These are phyloP conservation scores for Paracentrotus lividus DNA, from an alignment of 53 echinoderm and acorn worm species.

Conservation along the genomic window DNA sequence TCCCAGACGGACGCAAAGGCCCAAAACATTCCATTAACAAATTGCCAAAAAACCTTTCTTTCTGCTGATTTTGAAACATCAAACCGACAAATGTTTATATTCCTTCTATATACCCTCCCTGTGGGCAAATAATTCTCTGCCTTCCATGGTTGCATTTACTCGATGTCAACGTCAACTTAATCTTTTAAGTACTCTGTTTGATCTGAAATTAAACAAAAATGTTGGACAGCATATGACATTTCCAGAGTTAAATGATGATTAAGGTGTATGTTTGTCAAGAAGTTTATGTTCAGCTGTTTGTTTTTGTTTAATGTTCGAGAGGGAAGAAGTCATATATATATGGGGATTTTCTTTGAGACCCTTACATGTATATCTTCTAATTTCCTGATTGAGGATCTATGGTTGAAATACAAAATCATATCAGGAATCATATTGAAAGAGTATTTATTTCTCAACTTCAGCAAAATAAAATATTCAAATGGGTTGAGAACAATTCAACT, in stretches of 20 bases:
- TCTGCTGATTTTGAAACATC: neutral
- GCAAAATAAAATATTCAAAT: too few species aligned
- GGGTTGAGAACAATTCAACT: too few species aligned
- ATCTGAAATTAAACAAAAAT: neutral
- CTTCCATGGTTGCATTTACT: neutral
- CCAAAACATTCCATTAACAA: constrained; percentile 37
- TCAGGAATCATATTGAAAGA: too few species aligned
- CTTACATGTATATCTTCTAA: neutral
- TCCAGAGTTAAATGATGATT: neutral
- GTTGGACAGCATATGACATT: constrained; percentile 21
- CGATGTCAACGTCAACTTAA: neutral
- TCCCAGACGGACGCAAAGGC: neutral
- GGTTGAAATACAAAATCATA: too few species aligned
- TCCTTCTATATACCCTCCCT: neutral
- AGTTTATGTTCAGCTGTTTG: neutral
- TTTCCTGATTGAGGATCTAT: neutral
- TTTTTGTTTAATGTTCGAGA: neutral
- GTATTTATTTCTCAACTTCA: too few species aligned
- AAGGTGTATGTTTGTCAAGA: neutral
- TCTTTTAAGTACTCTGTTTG: neutral
- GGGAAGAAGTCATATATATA: neutral
- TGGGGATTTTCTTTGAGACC: neutral
- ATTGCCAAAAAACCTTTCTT: neutral
- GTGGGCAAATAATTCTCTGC: constrained; percentile 6
- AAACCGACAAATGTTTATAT: neutral